Conservation (phyloP, 2,113 vertebrate genomes). For the Neofelis nebulosa region DNA sequence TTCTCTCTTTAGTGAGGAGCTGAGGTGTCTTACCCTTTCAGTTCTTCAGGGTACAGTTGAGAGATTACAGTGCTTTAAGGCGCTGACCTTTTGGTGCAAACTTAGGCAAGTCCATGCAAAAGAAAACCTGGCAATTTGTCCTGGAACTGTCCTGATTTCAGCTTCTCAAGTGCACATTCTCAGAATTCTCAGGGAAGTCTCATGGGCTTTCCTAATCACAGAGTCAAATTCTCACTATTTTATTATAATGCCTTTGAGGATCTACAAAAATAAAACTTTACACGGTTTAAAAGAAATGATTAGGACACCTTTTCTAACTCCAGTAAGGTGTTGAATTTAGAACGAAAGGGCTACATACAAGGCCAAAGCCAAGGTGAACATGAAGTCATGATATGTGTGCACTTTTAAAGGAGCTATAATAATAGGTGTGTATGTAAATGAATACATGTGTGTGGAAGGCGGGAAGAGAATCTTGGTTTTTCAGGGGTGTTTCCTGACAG, state of each 20-base stretch:
- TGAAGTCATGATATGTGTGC: background rate
- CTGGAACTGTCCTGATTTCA: background rate
- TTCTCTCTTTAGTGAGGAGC: background rate
- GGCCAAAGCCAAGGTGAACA: background rate
- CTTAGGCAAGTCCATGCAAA: background rate
- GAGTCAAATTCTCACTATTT: background rate
- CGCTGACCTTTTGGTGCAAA: slow-evolving; percentile 34
- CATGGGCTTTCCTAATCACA: background rate
- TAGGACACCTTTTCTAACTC: background rate
- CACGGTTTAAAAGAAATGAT: background rate
- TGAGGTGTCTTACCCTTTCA: background rate
- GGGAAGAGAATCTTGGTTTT: background rate
- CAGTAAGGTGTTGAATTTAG: slow-evolving; percentile 13
- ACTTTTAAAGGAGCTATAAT: background rate
- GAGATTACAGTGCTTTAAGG: background rate
- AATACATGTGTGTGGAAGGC: background rate
- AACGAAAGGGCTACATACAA: background rate
- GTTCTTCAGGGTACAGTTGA: background rate
- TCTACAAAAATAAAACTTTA: slow-evolving; percentile 31
- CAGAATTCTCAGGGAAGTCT: background rate
- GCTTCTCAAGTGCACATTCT: background rate
- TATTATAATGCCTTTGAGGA: background rate
- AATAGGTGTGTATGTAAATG: background rate
- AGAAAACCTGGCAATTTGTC: slow-evolving; percentile 35
- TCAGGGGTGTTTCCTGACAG: background rate